phyloP scores from a whole-genome alignment of 1,140 invertebrate genomes.

The Drosophila bifasciata region DNA sequence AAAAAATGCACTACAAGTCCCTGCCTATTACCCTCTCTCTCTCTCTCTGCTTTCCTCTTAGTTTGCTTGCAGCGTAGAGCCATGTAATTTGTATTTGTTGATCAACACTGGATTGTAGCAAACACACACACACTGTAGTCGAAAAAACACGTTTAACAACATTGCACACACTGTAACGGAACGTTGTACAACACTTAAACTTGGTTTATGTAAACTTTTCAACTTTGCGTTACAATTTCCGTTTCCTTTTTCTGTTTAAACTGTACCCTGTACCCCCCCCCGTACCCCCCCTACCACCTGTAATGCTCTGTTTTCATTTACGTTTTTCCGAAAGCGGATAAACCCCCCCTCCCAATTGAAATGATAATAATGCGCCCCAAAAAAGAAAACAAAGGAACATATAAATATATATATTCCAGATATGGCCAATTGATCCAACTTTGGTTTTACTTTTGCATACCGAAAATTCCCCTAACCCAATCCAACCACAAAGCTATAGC shows the following conservation, averaged over 20 bases:
- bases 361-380: conserved; percentile 22
- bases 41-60: no score
- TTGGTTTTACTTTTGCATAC: conserved; percentile 57
- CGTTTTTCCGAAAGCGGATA: conserved; percentile 15
- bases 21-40: no score
- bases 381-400: neutral
- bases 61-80: no score
- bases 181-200: conserved; percentile 36
- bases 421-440: conserved; percentile 17
- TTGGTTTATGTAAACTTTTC: conserved; percentile 6
- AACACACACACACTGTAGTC: conserved; percentile 20
- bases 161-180: conserved; percentile 5
- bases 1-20: no score
- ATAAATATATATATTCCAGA: neutral
- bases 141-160: neutral
- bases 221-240: neutral
- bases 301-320: conserved; percentile 15
- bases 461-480: no score
- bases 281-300: no score
- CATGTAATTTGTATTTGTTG: neutral
- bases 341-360: conserved; percentile 16
- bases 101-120: conserved; percentile 6
- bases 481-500: neutral
- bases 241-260: conserved; percentile 24
- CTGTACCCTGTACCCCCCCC: neutral